Percentiles rank a stretch among this genome's conserved stretches.
These are phyloP conservation scores for Tyto alba DNA, from an alignment of 2,113 vertebrate species.

Conservation along the genomic window DNA sequence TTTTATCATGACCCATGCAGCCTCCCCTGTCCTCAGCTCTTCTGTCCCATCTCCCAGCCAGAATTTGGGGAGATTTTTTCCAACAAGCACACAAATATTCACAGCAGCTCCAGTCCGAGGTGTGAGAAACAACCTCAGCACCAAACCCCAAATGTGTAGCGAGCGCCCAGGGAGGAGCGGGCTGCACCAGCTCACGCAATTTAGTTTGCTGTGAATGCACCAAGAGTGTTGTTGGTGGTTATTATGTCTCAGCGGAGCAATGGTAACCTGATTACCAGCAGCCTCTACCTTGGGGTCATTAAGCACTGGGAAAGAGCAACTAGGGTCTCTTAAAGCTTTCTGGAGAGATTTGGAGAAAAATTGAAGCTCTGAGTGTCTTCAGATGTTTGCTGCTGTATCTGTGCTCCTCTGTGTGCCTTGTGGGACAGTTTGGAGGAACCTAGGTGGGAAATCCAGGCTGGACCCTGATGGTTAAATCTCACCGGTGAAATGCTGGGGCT, in stretches of 20 bases:
- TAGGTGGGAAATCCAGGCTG: not conserved
- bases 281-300: not conserved
- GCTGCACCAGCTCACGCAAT: not conserved
- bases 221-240: fast-evolving
- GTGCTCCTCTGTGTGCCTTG: not conserved
- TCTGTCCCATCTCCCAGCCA: not conserved
- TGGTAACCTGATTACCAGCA: not conserved
- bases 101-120: not conserved
- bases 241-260: not conserved
- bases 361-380: not conserved
- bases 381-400: not conserved
- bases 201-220: not conserved
- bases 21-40: not conserved
- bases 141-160: not conserved
- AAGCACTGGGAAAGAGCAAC: not conserved
- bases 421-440: not conserved
- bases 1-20: not conserved
- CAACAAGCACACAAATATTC: not conserved
- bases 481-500: not conserved
- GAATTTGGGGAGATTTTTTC: not conserved
- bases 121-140: not conserved
- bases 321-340: not conserved
- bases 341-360: not conserved
- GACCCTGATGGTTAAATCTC: not conserved
- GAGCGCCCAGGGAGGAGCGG: not conserved